phyloP scores from a whole-genome alignment of 2,797 vertebrate genomes.

The Heterohyrax brucei region DNA sequence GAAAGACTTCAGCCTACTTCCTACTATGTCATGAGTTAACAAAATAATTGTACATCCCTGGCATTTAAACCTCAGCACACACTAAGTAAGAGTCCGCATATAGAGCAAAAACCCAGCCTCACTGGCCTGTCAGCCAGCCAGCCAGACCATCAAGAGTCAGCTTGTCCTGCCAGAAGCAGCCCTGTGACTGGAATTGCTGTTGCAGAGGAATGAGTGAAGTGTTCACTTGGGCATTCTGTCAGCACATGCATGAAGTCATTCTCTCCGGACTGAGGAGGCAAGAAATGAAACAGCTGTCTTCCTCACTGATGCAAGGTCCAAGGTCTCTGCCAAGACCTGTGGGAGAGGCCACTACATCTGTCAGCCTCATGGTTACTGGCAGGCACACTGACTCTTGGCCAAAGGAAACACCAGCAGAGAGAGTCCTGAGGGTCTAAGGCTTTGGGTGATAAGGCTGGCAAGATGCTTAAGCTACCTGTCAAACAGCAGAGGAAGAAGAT shows the following conservation, averaged over 20 bases:
- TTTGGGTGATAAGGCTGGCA: neutral
- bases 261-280: neutral
- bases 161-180: neutral
- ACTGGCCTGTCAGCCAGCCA: neutral
- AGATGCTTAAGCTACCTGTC: neutral
- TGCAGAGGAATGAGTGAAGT: neutral
- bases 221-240: too few species aligned
- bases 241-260: neutral
- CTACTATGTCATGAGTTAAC: neutral
- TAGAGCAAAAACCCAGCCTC: neutral
- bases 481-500: neutral
- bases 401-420: slow-evolving; percentile 61
- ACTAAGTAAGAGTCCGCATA: neutral
- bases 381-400: slow-evolving; percentile 68
- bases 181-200: neutral
- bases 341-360: neutral
- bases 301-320: neutral
- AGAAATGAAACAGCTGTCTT: neutral
- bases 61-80: neutral
- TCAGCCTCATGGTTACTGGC: neutral
- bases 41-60: neutral
- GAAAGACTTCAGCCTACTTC: neutral
- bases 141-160: neutral
- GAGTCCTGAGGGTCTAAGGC: slow-evolving; percentile 29
- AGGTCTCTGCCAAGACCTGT: neutral